phyloP scores from a whole-genome alignment of 2,888 invertebrate genomes.

The Muscina levida region DNA sequence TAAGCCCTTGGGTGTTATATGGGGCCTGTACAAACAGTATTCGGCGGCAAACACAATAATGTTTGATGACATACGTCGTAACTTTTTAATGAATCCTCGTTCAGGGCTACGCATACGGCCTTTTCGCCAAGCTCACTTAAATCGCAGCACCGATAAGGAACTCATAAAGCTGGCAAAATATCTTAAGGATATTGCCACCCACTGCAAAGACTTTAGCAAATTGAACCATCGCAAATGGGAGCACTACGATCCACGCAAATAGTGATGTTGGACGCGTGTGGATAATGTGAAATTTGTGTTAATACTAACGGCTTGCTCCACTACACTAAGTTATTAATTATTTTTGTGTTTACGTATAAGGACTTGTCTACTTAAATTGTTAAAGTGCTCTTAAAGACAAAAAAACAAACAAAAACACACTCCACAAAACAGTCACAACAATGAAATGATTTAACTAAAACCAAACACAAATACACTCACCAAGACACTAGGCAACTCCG shows the following conservation, averaged over 20 bases:
- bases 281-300: background rate
- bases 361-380: constrained; percentile 10
- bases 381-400: constrained; percentile 57
- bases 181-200: constrained; percentile 89
- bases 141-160: constrained; percentile 91
- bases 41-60: constrained; percentile 96
- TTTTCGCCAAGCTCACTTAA: constrained; percentile 94
- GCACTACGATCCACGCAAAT: constrained; percentile 81
- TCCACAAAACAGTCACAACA: background rate
- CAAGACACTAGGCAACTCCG: too few relatives aligned
- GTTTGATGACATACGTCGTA: constrained; percentile 97
- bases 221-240: constrained; percentile 97
- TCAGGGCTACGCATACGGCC: constrained; percentile 94
- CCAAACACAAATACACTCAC: background rate
- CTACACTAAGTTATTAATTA: background rate
- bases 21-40: constrained; percentile 96
- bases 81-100: constrained; percentile 98
- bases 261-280: background rate
- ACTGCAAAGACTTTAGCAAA: constrained; percentile 89
- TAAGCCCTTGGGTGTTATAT: constrained; percentile 97
- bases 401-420: background rate
- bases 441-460: background rate
- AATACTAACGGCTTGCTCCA: background rate
- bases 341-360: background rate
- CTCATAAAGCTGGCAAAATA: constrained; percentile 90